These are phyloP conservation scores for Lamproptera curius DNA, from an alignment of 2,888 invertebrate genomes.

Conservation along the genomic window DNA sequence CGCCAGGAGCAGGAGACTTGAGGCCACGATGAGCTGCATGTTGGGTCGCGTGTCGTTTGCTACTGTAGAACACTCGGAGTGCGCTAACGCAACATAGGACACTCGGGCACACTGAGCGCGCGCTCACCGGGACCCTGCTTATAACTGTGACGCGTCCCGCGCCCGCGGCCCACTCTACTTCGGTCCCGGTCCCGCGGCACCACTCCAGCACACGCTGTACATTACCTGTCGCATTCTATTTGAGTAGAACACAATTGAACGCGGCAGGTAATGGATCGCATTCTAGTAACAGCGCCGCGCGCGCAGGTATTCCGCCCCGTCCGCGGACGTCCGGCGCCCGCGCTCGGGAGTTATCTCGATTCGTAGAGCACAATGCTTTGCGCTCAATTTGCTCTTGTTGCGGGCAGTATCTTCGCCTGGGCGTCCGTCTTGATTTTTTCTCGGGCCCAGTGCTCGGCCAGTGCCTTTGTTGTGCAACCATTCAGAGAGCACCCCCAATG, in stretches of 20 bases:
- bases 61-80: constrained; percentile 51
- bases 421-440: constrained; percentile 68
- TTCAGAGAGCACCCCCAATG: constrained; percentile 39
- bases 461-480: constrained; percentile 50
- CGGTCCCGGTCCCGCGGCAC: constrained; percentile 26
- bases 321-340: constrained; percentile 58
- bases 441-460: constrained; percentile 44
- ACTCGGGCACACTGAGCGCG: constrained; percentile 75
- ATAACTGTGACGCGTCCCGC: constrained; percentile 72
- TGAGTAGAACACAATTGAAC: constrained; percentile 9
- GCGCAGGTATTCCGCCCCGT: constrained; percentile 29
- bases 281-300: constrained; percentile 24
- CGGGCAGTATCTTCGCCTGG: constrained; percentile 71
- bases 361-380: constrained; percentile 74
- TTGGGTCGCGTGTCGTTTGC: constrained; percentile 36
- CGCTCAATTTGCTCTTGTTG: constrained; percentile 77
- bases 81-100: constrained; percentile 71
- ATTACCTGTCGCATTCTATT: constrained; percentile 37
- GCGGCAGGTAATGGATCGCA: constrained; percentile 12
- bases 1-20: constrained; percentile 74
- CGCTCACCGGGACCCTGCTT: constrained; percentile 72
- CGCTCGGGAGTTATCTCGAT: constrained; percentile 73
- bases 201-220: constrained; percentile 34
- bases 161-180: constrained; percentile 48
- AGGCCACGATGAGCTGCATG: constrained; percentile 74